Percentiles rank a stretch among this genome's conserved stretches.
These are phyloP conservation scores for Pandemis heparana DNA, from an alignment of 2,888 invertebrate species.

Conservation along the genomic window DNA sequence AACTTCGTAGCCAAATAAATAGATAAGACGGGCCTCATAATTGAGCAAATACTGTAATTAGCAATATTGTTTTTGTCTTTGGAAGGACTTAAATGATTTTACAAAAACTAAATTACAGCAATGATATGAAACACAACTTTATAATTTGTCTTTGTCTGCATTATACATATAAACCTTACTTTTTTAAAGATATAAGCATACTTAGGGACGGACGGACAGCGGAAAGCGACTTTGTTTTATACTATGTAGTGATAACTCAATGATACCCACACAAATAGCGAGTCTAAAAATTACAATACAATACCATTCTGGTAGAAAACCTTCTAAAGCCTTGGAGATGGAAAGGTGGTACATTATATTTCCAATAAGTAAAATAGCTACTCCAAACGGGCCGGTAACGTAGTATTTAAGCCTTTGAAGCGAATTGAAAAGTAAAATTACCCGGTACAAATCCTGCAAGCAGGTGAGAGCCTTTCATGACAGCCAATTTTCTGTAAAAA, in stretches of 20 bases:
- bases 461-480: constrained; percentile 48
- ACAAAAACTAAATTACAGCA: too few species aligned
- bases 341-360: background rate
- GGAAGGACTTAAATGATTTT: too few species aligned
- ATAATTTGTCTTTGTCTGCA: too few species aligned
- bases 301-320: background rate
- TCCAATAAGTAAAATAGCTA: constrained; percentile 2
- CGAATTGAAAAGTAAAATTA: constrained; percentile 45
- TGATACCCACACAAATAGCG: too few species aligned
- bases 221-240: too few species aligned
- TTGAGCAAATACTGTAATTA: too few species aligned
- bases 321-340: background rate
- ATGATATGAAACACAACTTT: too few species aligned
- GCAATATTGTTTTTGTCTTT: too few species aligned
- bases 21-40: background rate
- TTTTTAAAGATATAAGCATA: too few species aligned
- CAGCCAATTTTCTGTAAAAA: constrained; percentile 55
- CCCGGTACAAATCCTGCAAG: constrained; percentile 45
- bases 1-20: background rate
- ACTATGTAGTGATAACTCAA: too few species aligned
- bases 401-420: constrained; percentile 19
- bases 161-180: too few species aligned
- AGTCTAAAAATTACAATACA: background rate
- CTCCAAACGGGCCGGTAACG: background rate
- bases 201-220: too few species aligned